Evolutionary conservation across 2,888 invertebrate genomes (phyloP), one percentile per base, ranked within the genome.

Genomic region (Eulithis prunata): DNA sequence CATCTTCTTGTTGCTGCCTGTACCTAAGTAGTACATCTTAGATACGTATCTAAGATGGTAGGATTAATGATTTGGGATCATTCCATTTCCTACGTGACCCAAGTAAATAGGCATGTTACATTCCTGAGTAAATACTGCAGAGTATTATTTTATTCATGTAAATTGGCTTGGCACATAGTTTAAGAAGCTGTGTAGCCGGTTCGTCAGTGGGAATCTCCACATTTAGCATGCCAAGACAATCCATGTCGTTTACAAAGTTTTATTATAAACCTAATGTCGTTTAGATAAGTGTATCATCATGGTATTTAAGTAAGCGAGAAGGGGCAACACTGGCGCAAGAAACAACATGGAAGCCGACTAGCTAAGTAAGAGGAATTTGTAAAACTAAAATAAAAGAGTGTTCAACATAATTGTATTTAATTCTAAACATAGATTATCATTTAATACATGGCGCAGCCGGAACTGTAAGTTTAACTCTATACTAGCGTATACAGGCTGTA

Each of bases 131-230:
- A 55, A 53, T 51, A 2, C 52, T 45, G 4, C 53, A 46, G 49
- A 49, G 14, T 49, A 49, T 49, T 51, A 56, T 53, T 57, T 46
- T 57, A 63, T 63, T 53, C 62, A 63, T 41, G 60, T 46, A 60
- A 32, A 28, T 45, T 51, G 47, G 58, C 64, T 70, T 72, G 71
- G 67, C 67, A 62, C 53, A 47, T 54, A 54, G 21, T 38, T n/a
- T 55, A 58, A 62, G 64, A 54, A 71, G 68, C 65, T 63, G 69
- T 68, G 66, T 51, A 47, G 53, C 67, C 51, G 73, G 74, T 73
- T 68, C 63, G 74, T 75, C 66, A 67, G 54, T 66, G 79, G 80
- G 73, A 78, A 76, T 82, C 79, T 75, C 74, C 75, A 58, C 21
- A 70, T 75, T 76, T 66, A 70, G 53, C 64, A 71, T 73, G 71